Conservation (phyloP, 2,113 vertebrate genomes). For the Epinephelus cyanopodus region DNA sequence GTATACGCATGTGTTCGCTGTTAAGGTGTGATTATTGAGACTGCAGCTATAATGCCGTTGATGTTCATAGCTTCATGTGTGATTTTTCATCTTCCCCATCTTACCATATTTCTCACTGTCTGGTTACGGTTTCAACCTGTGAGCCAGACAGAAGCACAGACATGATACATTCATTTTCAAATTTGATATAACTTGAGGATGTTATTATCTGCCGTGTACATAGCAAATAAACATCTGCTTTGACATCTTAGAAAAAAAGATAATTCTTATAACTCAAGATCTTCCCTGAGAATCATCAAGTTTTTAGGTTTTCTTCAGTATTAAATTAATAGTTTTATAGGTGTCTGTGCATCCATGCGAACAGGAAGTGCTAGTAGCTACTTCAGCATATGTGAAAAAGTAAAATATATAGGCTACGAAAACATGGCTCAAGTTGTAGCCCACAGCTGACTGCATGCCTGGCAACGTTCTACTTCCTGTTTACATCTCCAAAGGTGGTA, state of each 20-base stretch:
- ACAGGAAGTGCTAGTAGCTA: not conserved
- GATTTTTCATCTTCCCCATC: not conserved
- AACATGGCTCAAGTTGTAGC: not conserved
- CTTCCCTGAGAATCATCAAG: not conserved
- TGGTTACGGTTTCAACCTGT: not conserved
- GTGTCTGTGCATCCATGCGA: not conserved
- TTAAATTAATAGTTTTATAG: not conserved
- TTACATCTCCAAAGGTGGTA: not conserved
- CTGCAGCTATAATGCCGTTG: too few relatives aligned
- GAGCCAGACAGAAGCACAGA: not conserved
- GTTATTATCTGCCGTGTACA: not conserved
- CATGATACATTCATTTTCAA: not conserved
- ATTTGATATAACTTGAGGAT: not conserved
- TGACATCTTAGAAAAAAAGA: not conserved
- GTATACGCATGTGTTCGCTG: not conserved
- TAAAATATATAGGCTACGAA: not conserved
- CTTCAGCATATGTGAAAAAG: not conserved
- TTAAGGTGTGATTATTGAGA: not conserved
- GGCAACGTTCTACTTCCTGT: not conserved
- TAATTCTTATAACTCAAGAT: not conserved
- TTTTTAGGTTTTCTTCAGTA: not conserved
- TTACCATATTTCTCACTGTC: not conserved
- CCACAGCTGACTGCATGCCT: not conserved
- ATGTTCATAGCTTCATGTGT: not conserved
- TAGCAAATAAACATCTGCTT: not conserved